Base-by-base conservation (phyloP, 53 echinoderm and acorn worm species). In the Paelopatides confundens region DNA sequence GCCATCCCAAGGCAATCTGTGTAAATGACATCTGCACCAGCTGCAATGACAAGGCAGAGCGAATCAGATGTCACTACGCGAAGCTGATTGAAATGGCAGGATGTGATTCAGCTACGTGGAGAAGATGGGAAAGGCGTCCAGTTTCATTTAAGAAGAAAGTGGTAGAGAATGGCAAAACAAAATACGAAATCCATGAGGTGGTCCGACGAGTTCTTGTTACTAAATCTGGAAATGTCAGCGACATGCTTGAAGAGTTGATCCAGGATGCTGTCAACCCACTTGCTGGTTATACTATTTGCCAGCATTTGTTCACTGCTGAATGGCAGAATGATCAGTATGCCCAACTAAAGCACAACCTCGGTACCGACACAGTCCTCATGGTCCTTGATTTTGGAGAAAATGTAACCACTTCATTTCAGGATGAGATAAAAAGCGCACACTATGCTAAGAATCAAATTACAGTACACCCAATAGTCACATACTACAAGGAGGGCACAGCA, bases 191-290 rank as follows among this genome's bases (percentile, higher is more conserved):
- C n/a, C n/a, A n/a, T n/a, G n/a, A n/a, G n/a, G n/a, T n/a, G 68
- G 68, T 67, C 28, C 68, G 68, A 23, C 1, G 68, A 29, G 68
- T 67, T 17, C 68, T 67, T 26, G 68, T 67, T 14, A 67, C 68
- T 14, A 67, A 67, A 67, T 23, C 21, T 1, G 68, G 68, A 1
- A n/a, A 17, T 23, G 1, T 67, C 13, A 3, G 14, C 27, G 4
- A 67, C 32, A 67, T 67, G 4, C 13, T 26, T 67, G 2, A 67
- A 23, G 68, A 67, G 27, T 31, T 67, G 14, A 67, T 67, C 68
- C 18, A 1, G 68, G 4, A 67, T 67, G 18, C 4, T 2, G 1
- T 67, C 27, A 14, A 17, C 14, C 68, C 68, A 23, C n/a, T 67
- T 1, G 4, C 68, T n/a, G 2, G 68, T 31, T n/a, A 1, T 67